Evolutionary conservation across 2,113 vertebrate species (phyloP), one percentile per base, ranked within the genome.

Genomic region (Dipodomys stephensi): DNA sequence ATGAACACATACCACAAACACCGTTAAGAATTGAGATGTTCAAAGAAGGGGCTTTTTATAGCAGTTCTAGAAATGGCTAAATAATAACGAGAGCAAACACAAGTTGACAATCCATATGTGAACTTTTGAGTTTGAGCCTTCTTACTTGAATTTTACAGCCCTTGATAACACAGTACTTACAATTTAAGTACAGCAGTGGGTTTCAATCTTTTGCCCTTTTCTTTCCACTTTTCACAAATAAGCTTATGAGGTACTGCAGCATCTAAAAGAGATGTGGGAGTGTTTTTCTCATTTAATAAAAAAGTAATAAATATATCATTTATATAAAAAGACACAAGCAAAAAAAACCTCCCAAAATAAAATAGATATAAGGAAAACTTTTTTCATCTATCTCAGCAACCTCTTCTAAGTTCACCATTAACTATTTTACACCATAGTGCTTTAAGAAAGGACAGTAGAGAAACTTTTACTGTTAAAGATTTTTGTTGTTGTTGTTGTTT

Each of bases 61-160:
- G 44, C 30, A 82, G 7, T 39, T 83, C 81, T 46, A 12, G 9
- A 74, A 78, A 91, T 78, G 10, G 2, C 12, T 91, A 35, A 84
- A 77, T 77, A 65, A 85, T 88, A 62, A 49, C 67, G 9, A 82
- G 91, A n/a, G 60, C 87, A 83, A 92, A 44, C 6, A 25, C 18
- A 77, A 76, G 69, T 77, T 35, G 64, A 53, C 22, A 32, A 2
- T 10, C 20, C 16, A n/a, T 18, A 10, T 18, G 53, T 76, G 20
- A 79, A 74, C 49, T 68, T 57, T 80, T 62, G 65, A 93, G 30
- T 64, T 71, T 71, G 44, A 57, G 53, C 12, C 53, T 57, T 57
- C 53, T 57, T 57, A 16, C 53, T 57, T 57, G 53, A 57, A 57
- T 57, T 2, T 57, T 57, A 57, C 15, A 18, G 53, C 53, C 53